Conservation (phyloP, 2,113 vertebrate species). For the Scytalopus superciliaris region DNA sequence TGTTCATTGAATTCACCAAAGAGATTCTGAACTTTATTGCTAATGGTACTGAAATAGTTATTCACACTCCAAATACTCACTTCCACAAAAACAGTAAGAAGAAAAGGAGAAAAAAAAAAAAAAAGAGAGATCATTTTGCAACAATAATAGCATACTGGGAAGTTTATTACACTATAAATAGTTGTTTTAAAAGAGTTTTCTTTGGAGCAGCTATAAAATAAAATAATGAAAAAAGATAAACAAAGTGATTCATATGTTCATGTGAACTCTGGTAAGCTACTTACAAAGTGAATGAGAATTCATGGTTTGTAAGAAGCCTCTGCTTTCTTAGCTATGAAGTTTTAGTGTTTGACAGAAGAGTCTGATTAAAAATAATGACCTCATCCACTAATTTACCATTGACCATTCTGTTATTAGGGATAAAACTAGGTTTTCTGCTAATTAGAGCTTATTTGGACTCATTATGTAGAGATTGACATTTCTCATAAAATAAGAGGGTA, state of each 20-base stretch:
- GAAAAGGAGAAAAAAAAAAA: neutral
- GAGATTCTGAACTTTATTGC: neutral
- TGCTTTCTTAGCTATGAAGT: neutral
- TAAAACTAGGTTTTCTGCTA: slow-evolving; percentile 28
- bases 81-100: neutral
- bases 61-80: neutral
- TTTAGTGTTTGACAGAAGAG: neutral
- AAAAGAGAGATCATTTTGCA: neutral
- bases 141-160: neutral
- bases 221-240: slow-evolving; percentile 32
- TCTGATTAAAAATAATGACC: slow-evolving; percentile 40
- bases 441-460: slow-evolving; percentile 21
- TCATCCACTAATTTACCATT: slow-evolving; percentile 36
- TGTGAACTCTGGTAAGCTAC: slow-evolving; percentile 1
- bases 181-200: neutral
- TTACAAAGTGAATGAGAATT: neutral
- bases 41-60: neutral
- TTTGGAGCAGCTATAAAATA: slow-evolving; percentile 38
- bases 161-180: slow-evolving; percentile 10
- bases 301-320: slow-evolving; percentile 1
- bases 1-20: neutral
- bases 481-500: neutral
- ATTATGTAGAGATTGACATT: slow-evolving; percentile 38
- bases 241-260: slow-evolving; percentile 22
- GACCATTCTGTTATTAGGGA: slow-evolving; percentile 21